A percentile compares a stretch with the other conserved stretches of the same genome.
Conservation (phyloP, 2,888 invertebrate species). For the Sesia bembeciformis region DNA sequence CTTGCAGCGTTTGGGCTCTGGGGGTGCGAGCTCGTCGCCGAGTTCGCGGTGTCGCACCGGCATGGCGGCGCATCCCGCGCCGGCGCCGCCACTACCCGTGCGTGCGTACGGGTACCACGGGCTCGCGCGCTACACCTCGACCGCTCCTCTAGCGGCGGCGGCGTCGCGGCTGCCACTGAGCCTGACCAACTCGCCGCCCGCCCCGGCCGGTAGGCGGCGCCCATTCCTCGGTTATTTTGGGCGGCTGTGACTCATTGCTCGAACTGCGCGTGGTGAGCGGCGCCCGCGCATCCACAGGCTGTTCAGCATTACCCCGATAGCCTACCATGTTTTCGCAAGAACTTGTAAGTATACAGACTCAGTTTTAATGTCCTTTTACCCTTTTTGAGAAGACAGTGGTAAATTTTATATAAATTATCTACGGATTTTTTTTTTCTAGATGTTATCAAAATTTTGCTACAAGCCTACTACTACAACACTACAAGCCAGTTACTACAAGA, state of each 20-base stretch:
- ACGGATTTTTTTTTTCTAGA: too few species aligned
- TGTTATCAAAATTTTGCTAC: too few species aligned
- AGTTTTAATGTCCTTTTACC: too few species aligned
- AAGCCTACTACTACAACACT: too few species aligned
- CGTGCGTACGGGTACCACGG: slow-evolving; percentile 29
- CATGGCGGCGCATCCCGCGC: slow-evolving; percentile 75
- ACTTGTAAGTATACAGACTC: too few species aligned
- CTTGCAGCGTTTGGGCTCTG: slow-evolving; percentile 93
- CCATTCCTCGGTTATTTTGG: slow-evolving; percentile 63
- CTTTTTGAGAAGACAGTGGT: too few species aligned
- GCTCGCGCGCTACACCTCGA: slow-evolving; percentile 40
- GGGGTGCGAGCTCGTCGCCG: slow-evolving; percentile 74
- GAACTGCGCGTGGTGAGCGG: slow-evolving; percentile 43
- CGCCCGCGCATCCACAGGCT: slow-evolving; percentile 63
- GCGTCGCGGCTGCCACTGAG: slow-evolving; percentile 69
- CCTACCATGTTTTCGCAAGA: not conserved
- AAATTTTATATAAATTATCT: too few species aligned
- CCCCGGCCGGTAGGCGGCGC: slow-evolving; percentile 73
- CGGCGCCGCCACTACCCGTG: slow-evolving; percentile 61
- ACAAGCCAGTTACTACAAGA: too few species aligned
- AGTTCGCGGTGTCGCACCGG: slow-evolving; percentile 74
- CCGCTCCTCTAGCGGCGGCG: slow-evolving; percentile 65
- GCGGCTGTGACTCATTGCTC: slow-evolving; percentile 64
- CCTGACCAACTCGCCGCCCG: slow-evolving; percentile 55
- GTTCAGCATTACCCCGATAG: slow-evolving; percentile 5